A percentile compares a stretch with the other conserved stretches of the same genome.
These are phyloP conservation scores for Drosophila santomea DNA, from an alignment of 1,140 invertebrate genomes.

Conservation along the genomic window DNA sequence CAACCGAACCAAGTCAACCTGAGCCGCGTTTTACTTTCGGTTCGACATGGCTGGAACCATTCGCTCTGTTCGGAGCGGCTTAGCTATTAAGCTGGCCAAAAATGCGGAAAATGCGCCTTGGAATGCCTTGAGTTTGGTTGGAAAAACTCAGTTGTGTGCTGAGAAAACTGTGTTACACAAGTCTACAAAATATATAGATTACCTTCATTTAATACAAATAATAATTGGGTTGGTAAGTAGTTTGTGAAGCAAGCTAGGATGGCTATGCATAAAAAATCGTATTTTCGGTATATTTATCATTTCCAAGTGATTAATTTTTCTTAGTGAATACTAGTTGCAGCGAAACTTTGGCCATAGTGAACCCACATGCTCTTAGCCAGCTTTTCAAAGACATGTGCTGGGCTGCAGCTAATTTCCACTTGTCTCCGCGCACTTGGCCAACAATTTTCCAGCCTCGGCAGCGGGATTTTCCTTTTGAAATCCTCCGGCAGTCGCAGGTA, in stretches of 20 bases:
- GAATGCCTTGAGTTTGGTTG: slow-evolving; percentile 24
- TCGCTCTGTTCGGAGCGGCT: slow-evolving; percentile 33
- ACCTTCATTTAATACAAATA: background rate
- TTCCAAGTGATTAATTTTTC: background rate
- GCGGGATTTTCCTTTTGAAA: slow-evolving; percentile 70
- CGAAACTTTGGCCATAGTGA: slow-evolving; percentile 48
- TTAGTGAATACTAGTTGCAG: slow-evolving; percentile 20
- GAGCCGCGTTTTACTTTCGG: slow-evolving; percentile 71
- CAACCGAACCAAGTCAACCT: slow-evolving; percentile 1
- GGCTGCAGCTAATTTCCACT: slow-evolving; percentile 67
- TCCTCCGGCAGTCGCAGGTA: slow-evolving; percentile 45
- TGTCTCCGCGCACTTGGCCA: slow-evolving; percentile 48
- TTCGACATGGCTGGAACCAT: slow-evolving; percentile 25
- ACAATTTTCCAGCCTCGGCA: slow-evolving; percentile 53
- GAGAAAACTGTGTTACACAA: background rate
- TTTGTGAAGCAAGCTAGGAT: no score
- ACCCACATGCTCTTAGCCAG: slow-evolving; percentile 29
- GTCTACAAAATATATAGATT: no score
- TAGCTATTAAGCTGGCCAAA: slow-evolving; percentile 66
- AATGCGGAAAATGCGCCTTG: slow-evolving; percentile 54
- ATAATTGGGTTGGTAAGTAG: background rate
- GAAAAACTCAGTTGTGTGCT: slow-evolving; percentile 33
- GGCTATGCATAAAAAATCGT: background rate
- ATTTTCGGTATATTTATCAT: background rate
- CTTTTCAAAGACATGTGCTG: slow-evolving; percentile 47